Conservation (phyloP, 2,888 invertebrate species). For the Pedicia rivosa region DNA sequence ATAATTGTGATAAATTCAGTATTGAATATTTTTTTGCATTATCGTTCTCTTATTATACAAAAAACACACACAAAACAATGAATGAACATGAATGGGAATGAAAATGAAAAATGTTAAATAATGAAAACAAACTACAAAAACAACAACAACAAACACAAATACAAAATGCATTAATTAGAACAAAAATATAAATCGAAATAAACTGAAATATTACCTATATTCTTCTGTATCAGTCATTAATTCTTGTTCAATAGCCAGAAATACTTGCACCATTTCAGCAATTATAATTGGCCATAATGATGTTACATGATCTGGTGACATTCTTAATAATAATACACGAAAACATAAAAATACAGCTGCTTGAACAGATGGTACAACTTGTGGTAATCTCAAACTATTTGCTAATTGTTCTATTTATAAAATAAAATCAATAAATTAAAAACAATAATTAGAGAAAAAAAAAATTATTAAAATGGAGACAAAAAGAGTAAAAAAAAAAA, state of each 20-base stretch:
- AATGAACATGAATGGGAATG: too few relatives aligned
- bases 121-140: too few relatives aligned
- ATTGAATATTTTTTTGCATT: too few relatives aligned
- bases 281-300: constrained; percentile 86
- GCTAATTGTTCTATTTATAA: constrained; percentile 68
- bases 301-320: constrained; percentile 71
- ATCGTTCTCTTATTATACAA: too few relatives aligned
- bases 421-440: constrained; percentile 8
- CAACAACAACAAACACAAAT: neutral
- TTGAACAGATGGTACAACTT: constrained; percentile 57
- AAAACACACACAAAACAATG: too few relatives aligned
- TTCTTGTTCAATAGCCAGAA: constrained; percentile 74
- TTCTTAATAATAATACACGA: constrained; percentile 65
- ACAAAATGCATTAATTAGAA: constrained; percentile 1
- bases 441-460: constrained; percentile 5
- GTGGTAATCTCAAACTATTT: constrained; percentile 60
- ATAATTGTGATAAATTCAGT: too few relatives aligned
- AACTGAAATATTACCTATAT: constrained; percentile 40
- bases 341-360: constrained; percentile 79
- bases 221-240: constrained; percentile 58
- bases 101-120: too few relatives aligned
- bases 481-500: too few relatives aligned
- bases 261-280: constrained; percentile 78
- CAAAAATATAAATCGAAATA: constrained; percentile 5
- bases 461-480: neutral